phyloP scores from a whole-genome alignment of 2,113 vertebrate genomes.

The Apodemus sylvaticus region DNA sequence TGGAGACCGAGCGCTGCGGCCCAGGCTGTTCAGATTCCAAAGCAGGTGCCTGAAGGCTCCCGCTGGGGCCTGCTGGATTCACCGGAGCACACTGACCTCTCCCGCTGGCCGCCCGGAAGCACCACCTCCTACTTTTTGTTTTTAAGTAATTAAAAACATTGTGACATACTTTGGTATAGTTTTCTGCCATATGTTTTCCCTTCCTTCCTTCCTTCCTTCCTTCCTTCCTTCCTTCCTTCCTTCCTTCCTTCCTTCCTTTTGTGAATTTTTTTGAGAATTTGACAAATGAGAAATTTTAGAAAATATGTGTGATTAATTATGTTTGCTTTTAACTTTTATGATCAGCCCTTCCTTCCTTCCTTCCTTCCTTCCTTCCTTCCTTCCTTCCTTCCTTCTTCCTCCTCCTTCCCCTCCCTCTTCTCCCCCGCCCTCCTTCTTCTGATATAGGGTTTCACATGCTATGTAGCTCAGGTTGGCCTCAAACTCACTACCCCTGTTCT shows the following conservation, averaged over 20 bases:
- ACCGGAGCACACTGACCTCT: too few species aligned
- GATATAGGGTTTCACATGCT: not conserved
- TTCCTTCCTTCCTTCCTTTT: not conserved
- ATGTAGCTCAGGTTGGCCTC: not conserved
- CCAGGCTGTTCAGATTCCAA: too few species aligned
- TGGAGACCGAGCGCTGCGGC: too few species aligned
- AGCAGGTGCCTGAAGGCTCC: too few species aligned
- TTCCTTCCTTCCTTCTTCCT: accelerated
- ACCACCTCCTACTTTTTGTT: not conserved
- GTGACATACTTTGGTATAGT: not conserved
- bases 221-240: accelerated
- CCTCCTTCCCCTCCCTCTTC: accelerated
- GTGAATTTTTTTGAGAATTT: too few species aligned
- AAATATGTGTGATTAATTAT: too few species aligned
- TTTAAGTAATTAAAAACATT: constrained; percentile 37
- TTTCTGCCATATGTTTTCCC: not conserved
- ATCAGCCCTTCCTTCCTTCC: too few species aligned
- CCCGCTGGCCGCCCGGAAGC: too few species aligned
- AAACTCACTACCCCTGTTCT: not conserved
- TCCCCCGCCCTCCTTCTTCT: not conserved
- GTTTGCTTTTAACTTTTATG: too few species aligned
- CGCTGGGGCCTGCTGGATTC: too few species aligned
- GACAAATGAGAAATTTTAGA: too few species aligned
- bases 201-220: not conserved
- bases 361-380: not conserved